Evolutionary conservation across 2,113 vertebrate species (phyloP), one percentile per base, ranked within the genome.

Genomic region (Hydrochoerus hydrochaeris): DNA sequence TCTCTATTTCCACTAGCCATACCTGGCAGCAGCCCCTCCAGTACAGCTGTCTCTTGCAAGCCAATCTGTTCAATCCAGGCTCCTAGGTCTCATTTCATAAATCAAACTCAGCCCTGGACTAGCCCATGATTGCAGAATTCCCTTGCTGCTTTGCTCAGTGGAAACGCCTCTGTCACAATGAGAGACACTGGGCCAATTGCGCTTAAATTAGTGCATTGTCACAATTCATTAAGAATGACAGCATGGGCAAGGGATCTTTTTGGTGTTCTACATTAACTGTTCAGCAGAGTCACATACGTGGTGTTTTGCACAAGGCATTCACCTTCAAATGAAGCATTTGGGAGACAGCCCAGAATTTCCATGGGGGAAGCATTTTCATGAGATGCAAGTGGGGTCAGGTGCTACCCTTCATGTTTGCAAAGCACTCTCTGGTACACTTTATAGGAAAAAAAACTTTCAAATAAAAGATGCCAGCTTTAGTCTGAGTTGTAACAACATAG

Each of bases 1-100:
- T 91, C 90, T 97, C 96, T 38, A 38, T 96, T 97, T 98, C 98
- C 88, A 97, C 98, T 91, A 80, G 92, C 97, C 69, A 30, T 95
- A 91, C 97, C 96, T 97, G 97, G 97, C 98, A 98, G 88, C 89
- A 95, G 93, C 97, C 95, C 94, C 95, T 97, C 49, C 63, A 84
- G 87, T 90, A 84, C 81, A 95, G 93, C 96, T 97, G 98, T 97
- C 97, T 96, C 28, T 92, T 97, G 97, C 97, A 98, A 97, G 96
- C 90, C 98, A 96, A 94, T 98, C 97, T 98, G 97, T 97, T 98
- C 63, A 69, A 90, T 65, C 91, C 69, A 91, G 94, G 95, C 96
- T 94, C 96, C 95, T 85, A 96, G 94, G 95, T 95, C 91, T 97
- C 95, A 58, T 96, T 97, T 97, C 97, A 95, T 97, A 97, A 98